Conservation (phyloP, 2,113 vertebrate species). For the Vidua chalybeata region DNA sequence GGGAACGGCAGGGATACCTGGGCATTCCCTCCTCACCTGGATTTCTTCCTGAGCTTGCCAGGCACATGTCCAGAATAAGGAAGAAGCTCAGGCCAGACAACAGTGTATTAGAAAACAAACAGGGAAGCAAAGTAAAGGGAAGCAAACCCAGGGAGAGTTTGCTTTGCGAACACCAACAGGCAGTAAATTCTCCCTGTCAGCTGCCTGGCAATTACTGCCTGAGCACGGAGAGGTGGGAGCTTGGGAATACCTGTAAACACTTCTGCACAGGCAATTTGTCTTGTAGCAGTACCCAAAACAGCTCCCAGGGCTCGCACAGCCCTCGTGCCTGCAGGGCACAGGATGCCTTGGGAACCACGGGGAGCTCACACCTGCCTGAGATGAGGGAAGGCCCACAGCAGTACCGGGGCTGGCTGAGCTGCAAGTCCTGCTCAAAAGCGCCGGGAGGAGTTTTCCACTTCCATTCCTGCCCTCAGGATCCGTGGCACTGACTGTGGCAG, state of each 20-base stretch:
- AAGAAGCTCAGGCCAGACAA: not conserved
- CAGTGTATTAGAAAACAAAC: not conserved
- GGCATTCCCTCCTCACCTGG: not conserved
- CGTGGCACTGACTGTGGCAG: fast-evolving
- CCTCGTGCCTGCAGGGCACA: not conserved
- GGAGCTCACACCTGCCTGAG: not conserved
- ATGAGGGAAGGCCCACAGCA: not conserved
- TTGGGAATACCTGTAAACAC: not conserved
- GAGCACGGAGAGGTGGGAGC: not conserved
- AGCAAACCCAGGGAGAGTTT: not conserved
- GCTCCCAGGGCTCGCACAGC: not conserved
- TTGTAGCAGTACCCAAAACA: not conserved
- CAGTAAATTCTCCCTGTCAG: slow-evolving; percentile 7
- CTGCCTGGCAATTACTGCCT: not conserved
- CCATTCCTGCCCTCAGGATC: not conserved
- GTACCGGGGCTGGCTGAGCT: not conserved
- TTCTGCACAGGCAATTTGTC: not conserved
- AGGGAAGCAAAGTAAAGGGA: not conserved
- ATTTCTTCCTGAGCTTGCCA: not conserved
- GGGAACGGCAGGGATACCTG: not conserved
- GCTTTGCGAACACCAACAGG: not conserved
- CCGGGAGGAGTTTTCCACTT: not conserved
- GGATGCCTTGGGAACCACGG: not conserved
- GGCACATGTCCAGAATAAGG: not conserved
- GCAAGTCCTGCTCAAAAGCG: not conserved